phyloP scores from a whole-genome alignment of 2,797 vertebrate species.

The Tokudaia tokunoshimensis region DNA sequence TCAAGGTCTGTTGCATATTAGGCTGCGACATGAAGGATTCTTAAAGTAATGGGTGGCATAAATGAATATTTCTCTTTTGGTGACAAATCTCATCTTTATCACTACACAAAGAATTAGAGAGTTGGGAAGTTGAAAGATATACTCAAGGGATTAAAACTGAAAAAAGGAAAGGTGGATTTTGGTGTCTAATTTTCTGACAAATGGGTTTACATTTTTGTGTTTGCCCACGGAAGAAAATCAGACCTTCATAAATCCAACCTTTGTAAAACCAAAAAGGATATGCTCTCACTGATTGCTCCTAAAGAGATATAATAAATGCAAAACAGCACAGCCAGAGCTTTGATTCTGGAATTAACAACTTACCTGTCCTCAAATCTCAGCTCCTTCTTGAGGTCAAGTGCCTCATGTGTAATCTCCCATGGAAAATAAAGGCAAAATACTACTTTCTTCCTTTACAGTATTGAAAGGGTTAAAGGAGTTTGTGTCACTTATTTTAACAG shows the following conservation, averaged over 20 bases:
- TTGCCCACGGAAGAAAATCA: not conserved
- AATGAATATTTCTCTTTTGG: not conserved
- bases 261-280: not conserved
- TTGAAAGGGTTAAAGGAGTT: constrained; percentile 31
- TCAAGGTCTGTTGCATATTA: not conserved
- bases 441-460: not conserved
- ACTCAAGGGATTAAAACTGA: not conserved
- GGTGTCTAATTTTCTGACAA: not conserved
- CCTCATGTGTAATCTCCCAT: not conserved
- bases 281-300: not conserved
- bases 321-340: not conserved
- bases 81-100: not conserved
- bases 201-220: not conserved
- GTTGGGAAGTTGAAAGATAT: not conserved
- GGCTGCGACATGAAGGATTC: not conserved
- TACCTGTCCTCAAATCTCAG: not conserved
- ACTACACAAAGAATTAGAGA: constrained; percentile 2
- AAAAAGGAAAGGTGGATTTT: not conserved
- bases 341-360: not conserved
- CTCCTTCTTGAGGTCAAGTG: not conserved
- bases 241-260: not conserved
- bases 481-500: not conserved
- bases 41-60: not conserved
- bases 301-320: not conserved
- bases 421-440: constrained; percentile 13